These are phyloP conservation scores for Serranochromis macrocephalus DNA, from an alignment of 2,113 vertebrate genomes.

Conservation along the genomic window DNA sequence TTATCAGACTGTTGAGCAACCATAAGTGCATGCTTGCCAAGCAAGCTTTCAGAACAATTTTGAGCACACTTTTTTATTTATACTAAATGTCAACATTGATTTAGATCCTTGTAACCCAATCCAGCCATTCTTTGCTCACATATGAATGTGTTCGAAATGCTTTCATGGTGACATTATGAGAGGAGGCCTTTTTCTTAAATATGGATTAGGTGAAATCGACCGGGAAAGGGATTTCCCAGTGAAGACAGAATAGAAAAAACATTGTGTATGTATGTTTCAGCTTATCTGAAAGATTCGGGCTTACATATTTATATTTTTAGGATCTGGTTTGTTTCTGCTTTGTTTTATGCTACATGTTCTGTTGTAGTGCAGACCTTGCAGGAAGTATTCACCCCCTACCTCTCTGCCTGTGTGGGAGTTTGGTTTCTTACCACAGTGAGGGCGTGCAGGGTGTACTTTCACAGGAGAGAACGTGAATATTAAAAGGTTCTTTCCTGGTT, in stretches of 20 bases:
- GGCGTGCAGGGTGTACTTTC: neutral
- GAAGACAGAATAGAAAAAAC: neutral
- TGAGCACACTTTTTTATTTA: neutral
- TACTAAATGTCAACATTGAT: neutral
- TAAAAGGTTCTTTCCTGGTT: neutral
- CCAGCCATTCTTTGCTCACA: neutral
- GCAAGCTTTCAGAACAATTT: neutral
- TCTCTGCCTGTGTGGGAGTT: neutral
- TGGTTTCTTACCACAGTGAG: neutral
- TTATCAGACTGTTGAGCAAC: neutral
- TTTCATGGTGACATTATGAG: neutral
- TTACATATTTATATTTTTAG: neutral
- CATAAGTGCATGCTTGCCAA: neutral
- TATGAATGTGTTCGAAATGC: neutral
- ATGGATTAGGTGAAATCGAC: neutral
- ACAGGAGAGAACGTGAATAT: neutral
- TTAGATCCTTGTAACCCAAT: neutral
- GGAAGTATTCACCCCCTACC: neutral
- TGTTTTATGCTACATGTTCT: neutral
- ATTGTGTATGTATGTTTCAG: neutral
- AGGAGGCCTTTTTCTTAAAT: neutral
- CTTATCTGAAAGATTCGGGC: neutral
- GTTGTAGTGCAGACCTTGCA: neutral
- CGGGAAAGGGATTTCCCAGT: constrained; percentile 4
- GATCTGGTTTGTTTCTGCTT: neutral